Percentiles rank a stretch among this genome's conserved stretches.
phyloP scores from a whole-genome alignment of 2,888 invertebrate genomes.

The Caenorhabditis angaria region DNA sequence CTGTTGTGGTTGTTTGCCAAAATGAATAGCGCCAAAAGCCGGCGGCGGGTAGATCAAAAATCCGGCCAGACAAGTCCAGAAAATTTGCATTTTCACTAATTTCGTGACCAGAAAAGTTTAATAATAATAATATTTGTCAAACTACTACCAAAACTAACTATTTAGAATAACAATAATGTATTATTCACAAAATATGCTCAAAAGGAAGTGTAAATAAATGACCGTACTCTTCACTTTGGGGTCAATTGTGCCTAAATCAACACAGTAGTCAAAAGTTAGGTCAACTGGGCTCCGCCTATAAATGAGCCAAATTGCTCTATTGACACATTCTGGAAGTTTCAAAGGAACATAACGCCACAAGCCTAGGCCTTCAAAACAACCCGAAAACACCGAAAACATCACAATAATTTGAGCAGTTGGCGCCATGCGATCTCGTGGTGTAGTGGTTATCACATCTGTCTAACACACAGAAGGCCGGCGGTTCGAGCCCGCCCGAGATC shows the following conservation, averaged over 20 bases:
- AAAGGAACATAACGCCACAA: no score
- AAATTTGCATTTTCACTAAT: no score
- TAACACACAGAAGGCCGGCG: slow-evolving; percentile 71
- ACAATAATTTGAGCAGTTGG: no score
- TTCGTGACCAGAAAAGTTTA: no score
- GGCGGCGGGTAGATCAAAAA: background rate
- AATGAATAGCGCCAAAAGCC: background rate
- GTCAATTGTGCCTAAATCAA: background rate
- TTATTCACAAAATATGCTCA: background rate
- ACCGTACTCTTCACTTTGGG: background rate
- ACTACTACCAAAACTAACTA: no score
- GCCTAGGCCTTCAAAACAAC: background rate
- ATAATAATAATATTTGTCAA: no score
- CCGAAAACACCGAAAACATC: no score
- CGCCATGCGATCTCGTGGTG: slow-evolving; percentile 59
- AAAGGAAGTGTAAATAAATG: background rate
- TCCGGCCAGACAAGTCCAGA: no score
- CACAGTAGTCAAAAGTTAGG: background rate
- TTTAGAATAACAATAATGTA: no score
- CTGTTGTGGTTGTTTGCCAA: background rate
- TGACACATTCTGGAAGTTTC: no score
- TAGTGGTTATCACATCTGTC: slow-evolving; percentile 71
- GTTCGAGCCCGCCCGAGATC: slow-evolving; percentile 70
- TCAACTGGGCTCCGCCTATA: no score
- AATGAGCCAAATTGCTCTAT: background rate